Conservation (phyloP, 2,888 invertebrate genomes). For the Pyrgus malvae region DNA sequence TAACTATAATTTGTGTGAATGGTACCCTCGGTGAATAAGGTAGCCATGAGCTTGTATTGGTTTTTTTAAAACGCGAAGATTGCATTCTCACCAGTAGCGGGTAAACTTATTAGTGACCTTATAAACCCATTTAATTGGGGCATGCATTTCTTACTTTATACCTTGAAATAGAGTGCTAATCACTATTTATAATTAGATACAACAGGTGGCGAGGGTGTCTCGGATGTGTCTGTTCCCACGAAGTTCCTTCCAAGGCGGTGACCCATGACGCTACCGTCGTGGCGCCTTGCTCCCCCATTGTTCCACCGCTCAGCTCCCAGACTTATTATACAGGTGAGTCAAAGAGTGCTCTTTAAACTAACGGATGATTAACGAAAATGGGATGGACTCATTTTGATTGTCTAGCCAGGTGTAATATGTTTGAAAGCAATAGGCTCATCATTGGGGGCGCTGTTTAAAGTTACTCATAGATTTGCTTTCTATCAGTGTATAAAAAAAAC, state of each 20-base stretch:
- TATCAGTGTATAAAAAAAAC: too few species aligned
- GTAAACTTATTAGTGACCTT: background rate
- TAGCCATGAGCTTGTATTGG: too few species aligned
- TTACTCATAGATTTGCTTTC: too few species aligned
- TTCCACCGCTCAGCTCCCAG: conserved; percentile 29
- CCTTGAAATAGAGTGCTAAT: conserved; percentile 20
- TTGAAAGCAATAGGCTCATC: too few species aligned
- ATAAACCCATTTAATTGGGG: conserved; percentile 2
- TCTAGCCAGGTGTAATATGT: too few species aligned
- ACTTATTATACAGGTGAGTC: conserved; percentile 9
- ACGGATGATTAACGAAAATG: conserved; percentile 5
- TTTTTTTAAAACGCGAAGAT: too few species aligned
- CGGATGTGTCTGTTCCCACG: conserved; percentile 62
- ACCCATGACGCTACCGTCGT: conserved; percentile 76
- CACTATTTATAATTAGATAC: conserved; percentile 41
- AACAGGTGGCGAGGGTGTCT: conserved; percentile 58
- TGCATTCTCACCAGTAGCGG: too few species aligned
- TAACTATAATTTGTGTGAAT: too few species aligned
- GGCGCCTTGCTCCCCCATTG: conserved; percentile 42
- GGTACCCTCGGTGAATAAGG: too few species aligned
- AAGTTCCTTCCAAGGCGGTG: conserved; percentile 75
- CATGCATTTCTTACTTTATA: background rate
- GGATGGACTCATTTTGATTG: too few species aligned
- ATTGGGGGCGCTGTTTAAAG: too few species aligned
- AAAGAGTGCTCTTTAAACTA: background rate